Conservation (phyloP, 2,888 invertebrate genomes). For the Gymnocheta viridis region DNA sequence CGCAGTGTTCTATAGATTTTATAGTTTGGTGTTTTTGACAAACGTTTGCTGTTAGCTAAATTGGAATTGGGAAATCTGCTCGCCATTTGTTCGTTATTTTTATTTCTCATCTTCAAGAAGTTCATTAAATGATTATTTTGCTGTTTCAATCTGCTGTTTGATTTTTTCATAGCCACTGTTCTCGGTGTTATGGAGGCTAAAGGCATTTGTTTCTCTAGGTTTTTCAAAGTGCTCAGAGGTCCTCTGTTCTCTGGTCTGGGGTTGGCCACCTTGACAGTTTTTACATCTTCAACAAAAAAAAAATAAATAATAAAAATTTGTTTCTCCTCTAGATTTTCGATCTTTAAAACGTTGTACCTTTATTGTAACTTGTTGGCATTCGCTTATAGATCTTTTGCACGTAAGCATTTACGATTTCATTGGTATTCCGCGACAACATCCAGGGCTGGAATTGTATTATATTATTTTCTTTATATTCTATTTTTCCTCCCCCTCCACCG, state of each 20-base stretch:
- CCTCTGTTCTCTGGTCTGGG: constrained; percentile 67
- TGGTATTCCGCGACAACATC: constrained; percentile 73
- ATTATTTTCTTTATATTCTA: too few relatives aligned
- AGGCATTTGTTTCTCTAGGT: constrained; percentile 9
- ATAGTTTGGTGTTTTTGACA: constrained; percentile 71
- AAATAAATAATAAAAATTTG: too few relatives aligned
- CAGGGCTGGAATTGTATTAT: constrained; percentile 70
- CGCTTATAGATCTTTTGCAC: constrained; percentile 73
- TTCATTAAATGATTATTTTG: not conserved
- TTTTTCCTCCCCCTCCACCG: too few relatives aligned
- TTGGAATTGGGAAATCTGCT: constrained; percentile 10
- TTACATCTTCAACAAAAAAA: constrained; percentile 35
- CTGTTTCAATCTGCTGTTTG: not conserved
- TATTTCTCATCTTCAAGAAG: constrained; percentile 9
- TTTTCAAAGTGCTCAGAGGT: constrained; percentile 65
- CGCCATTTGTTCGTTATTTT: constrained; percentile 23
- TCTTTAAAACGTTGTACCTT: constrained; percentile 68
- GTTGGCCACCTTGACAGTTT: constrained; percentile 42
- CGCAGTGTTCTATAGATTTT: constrained; percentile 72
- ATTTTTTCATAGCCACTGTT: not conserved
- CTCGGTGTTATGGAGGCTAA: constrained; percentile 11
- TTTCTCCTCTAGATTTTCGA: too few relatives aligned
- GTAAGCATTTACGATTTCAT: constrained; percentile 72
- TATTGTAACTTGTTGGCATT: constrained; percentile 70
- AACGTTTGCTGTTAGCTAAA: constrained; percentile 56